Percentiles rank a stretch among this genome's conserved stretches.
These are phyloP conservation scores for Papilio protenor DNA, from an alignment of 2,888 invertebrate species.

Conservation along the genomic window DNA sequence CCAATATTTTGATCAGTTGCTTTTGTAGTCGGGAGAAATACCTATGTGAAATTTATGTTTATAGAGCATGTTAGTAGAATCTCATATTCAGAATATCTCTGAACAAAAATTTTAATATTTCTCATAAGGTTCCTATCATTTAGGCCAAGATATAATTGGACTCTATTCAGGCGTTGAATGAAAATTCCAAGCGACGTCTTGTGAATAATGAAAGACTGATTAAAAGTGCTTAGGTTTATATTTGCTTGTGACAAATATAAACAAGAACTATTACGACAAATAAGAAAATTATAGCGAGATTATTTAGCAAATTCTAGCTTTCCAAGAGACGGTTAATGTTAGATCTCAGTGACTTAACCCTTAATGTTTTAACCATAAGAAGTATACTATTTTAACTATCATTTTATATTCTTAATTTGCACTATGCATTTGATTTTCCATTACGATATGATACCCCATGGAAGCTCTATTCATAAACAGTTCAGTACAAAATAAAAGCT, in stretches of 20 bases:
- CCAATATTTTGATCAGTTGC: neutral
- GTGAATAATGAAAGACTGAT: neutral
- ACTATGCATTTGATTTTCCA: too few species aligned
- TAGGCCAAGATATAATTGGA: slow-evolving; percentile 1
- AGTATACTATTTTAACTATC: too few species aligned
- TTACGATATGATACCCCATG: neutral
- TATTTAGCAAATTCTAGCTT: neutral
- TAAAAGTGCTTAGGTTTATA: too few species aligned
- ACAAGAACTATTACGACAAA: too few species aligned
- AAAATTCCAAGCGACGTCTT: neutral
- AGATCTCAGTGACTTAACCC: too few species aligned
- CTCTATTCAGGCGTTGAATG: neutral
- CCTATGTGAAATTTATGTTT: too few species aligned
- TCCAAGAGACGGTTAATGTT: too few species aligned
- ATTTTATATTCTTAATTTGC: too few species aligned
- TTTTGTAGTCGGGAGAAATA: neutral
- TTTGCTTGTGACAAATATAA: too few species aligned
- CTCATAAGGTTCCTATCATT: neutral
- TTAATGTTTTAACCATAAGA: too few species aligned
- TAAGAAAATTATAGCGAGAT: neutral
- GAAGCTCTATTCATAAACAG: neutral
- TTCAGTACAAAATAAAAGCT: neutral
- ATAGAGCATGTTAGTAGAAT: neutral
- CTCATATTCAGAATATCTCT: neutral
- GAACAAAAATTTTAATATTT: neutral